Conservation (phyloP, 2,888 invertebrate genomes). For the Xestia xanthographa region DNA sequence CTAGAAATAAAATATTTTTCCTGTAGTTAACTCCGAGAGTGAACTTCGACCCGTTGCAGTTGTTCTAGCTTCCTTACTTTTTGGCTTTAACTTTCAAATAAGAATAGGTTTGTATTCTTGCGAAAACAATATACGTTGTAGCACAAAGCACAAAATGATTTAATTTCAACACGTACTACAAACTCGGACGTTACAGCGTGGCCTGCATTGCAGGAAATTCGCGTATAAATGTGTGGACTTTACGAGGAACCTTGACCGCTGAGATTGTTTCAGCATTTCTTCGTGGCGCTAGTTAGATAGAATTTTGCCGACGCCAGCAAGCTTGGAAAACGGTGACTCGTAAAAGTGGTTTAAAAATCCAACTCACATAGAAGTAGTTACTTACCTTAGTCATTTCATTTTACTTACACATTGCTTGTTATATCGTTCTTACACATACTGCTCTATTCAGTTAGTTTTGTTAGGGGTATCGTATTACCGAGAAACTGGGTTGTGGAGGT, state of each 20-base stretch:
- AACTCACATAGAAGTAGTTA: too few species aligned
- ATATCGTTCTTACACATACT: not conserved
- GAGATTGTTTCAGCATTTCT: conserved; percentile 20
- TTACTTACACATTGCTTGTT: not conserved
- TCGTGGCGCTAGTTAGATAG: conserved; percentile 13
- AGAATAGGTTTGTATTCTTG: not conserved
- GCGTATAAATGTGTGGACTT: conserved; percentile 21
- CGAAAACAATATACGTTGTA: not conserved
- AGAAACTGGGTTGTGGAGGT: not conserved
- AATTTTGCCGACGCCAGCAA: conserved; percentile 12
- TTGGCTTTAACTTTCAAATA: not conserved
- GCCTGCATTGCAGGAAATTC: conserved; percentile 22
- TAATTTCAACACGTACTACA: conserved; percentile 6
- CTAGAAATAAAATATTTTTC: conserved; percentile 3
- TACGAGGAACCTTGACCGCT: conserved; percentile 29
- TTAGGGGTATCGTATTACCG: not conserved
- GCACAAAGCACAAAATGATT: conserved; percentile 15
- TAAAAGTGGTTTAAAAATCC: not conserved
- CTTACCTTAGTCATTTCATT: not conserved
- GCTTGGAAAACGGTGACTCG: not conserved
- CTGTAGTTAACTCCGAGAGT: not conserved
- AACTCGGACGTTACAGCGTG: not conserved
- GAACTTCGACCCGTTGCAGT: not conserved
- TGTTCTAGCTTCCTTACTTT: not conserved
- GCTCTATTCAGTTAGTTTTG: not conserved